phyloP scores from a whole-genome alignment of 2,113 vertebrate species.

The Reinhardtius hippoglossoides region DNA sequence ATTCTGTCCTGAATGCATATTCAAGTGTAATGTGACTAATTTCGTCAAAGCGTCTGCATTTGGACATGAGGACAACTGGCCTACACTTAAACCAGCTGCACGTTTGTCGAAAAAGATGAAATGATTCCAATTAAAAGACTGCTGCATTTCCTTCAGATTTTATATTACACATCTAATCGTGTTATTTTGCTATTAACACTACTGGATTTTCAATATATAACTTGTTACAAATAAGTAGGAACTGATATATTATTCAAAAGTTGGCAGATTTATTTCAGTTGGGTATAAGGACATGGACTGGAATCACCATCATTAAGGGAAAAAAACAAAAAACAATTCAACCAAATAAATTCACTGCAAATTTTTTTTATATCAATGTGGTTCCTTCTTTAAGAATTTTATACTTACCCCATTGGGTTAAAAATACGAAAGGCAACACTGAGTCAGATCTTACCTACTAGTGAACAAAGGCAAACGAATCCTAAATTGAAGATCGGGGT shows the following conservation, averaged over 20 bases:
- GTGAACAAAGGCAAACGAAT: slow-evolving; percentile 52
- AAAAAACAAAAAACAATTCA: slow-evolving; percentile 5
- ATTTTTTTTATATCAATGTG: slow-evolving; percentile 28
- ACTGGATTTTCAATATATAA: slow-evolving; percentile 40
- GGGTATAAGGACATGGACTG: slow-evolving; percentile 28
- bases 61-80: slow-evolving; percentile 35
- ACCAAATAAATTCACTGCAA: slow-evolving; percentile 35
- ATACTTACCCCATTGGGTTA: slow-evolving; percentile 66
- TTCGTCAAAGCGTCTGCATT: slow-evolving; percentile 15
- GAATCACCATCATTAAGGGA: slow-evolving; percentile 22
- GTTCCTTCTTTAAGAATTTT: slow-evolving; percentile 44
- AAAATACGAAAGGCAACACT: slow-evolving; percentile 74
- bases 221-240: slow-evolving; percentile 60
- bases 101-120: slow-evolving; percentile 35
- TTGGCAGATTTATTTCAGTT: slow-evolving; percentile 56
- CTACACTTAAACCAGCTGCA: too few species aligned
- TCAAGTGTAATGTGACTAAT: slow-evolving; percentile 45
- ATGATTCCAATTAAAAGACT: slow-evolving; percentile 30
- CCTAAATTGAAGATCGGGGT: slow-evolving; percentile 24
- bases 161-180: slow-evolving; percentile 39
- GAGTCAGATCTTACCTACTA: slow-evolving; percentile 59
- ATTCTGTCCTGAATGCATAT: slow-evolving; percentile 46
- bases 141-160: slow-evolving; percentile 39
- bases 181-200: slow-evolving; percentile 42
- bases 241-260: slow-evolving; percentile 51